Conservation (phyloP, 2,888 invertebrate genomes). For the Ophion costatus region DNA sequence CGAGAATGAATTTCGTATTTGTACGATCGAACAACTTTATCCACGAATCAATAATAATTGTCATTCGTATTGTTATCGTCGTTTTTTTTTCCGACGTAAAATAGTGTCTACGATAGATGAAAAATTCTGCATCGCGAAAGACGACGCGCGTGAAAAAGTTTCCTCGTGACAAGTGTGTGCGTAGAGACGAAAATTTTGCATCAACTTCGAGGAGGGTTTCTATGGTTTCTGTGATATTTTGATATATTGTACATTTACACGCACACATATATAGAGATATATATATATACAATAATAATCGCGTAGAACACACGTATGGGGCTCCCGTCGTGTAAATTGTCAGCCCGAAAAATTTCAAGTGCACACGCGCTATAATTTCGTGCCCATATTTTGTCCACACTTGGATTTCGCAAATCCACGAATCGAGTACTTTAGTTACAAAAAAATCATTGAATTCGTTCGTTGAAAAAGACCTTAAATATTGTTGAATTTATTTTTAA, state of each 20-base stretch:
- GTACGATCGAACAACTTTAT: not conserved
- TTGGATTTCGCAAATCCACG: not conserved
- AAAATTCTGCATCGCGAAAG: not conserved
- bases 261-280: conserved; percentile 3
- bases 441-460: not conserved
- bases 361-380: not conserved
- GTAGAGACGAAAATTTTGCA: conserved; percentile 33
- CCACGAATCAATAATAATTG: not conserved
- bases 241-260: conserved; percentile 42
- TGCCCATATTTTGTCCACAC: not conserved
- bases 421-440: not conserved
- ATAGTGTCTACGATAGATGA: not conserved
- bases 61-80: not conserved
- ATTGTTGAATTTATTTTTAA: too few relatives aligned
- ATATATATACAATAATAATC: conserved; percentile 16
- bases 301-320: not conserved
- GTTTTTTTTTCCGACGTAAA: not conserved
- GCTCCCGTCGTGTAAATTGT: conserved; percentile 3
- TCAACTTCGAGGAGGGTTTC: conserved; percentile 52
- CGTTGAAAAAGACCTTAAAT: too few relatives aligned
- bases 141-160: conserved; percentile 35
- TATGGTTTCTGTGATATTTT: conserved; percentile 66
- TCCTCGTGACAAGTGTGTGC: conserved; percentile 6
- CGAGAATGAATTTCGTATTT: not conserved
- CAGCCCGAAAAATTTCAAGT: conserved; percentile 1